Percentiles rank a stretch among this genome's conserved stretches.
These are phyloP conservation scores for Caenorhabditis tropicalis DNA, from an alignment of 1,140 invertebrate species.

Conservation along the genomic window DNA sequence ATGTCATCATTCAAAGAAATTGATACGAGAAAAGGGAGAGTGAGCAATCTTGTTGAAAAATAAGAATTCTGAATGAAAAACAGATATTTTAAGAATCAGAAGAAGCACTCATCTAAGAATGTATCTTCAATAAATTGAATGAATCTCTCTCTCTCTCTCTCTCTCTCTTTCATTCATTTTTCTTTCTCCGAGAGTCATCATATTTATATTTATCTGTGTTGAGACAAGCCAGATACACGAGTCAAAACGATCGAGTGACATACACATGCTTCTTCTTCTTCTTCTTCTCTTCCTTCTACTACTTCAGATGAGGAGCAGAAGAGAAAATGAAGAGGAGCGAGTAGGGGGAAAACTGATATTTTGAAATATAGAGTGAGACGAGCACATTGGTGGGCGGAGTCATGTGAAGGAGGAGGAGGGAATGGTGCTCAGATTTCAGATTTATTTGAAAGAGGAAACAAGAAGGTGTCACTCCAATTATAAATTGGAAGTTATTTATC, in stretches of 20 bases:
- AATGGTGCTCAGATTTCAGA: slow-evolving; percentile 33
- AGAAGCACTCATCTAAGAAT: neutral
- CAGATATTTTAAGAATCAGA: no score
- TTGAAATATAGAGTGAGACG: neutral
- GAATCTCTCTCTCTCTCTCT: neutral
- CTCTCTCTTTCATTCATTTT: neutral
- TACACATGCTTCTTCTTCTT: neutral
- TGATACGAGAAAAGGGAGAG: no score
- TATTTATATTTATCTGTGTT: slow-evolving; percentile 45
- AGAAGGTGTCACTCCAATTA: neutral
- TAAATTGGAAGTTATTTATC: neutral
- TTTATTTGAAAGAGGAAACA: neutral
- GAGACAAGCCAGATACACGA: slow-evolving; percentile 41
- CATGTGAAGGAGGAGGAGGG: neutral
- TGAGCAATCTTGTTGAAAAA: no score
- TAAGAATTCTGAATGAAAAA: no score
- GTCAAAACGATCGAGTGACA: slow-evolving; percentile 36
- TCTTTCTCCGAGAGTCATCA: slow-evolving; percentile 16
- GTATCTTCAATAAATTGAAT: neutral
- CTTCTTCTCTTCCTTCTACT: neutral
- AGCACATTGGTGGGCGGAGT: neutral
- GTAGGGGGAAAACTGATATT: slow-evolving; percentile 23
- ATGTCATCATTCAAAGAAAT: no score
- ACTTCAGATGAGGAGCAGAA: neutral
- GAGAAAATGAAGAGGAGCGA: neutral